Base-by-base conservation (phyloP, 2,888 invertebrate genomes). In the Baccha elongata region DNA sequence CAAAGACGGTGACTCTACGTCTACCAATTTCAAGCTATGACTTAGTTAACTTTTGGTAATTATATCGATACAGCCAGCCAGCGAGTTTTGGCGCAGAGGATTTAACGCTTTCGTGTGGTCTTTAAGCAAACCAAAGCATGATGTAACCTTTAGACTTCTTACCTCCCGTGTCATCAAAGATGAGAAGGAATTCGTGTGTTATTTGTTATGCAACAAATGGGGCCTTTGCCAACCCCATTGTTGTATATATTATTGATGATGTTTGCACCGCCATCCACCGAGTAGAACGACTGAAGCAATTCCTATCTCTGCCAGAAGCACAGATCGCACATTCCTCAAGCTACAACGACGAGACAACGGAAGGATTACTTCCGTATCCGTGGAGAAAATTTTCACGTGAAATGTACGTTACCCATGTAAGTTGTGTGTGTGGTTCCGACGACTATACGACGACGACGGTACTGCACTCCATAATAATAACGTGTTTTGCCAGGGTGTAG, bases 331-430 rank as follows among this genome's bases (percentile, higher is more conserved):
- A 76, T 37, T 55, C 55, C 55, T 64, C 29, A 5, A 64, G 46
- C 23, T 19, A 23, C 42, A 15, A 29, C 15, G 13, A 60, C 37
- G 23, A n/a, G 21, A 7, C 8, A 13, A 62, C 64, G 80, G 67
- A 76, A 76, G 76, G 62, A 72, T 83, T 68, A 83, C 76, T 83
- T 76, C 81, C 81, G 81, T 67, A 83, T 83, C 72, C 67, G 71
- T 76, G 42, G 42, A 67, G 55, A 26, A 60, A 76, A 29, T 62
- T 72, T 67, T 23, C 52, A 72, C 53, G 67, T 83, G 53, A 76
- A 62, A 72, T 67, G 67, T 55, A 53, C 68, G 65, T 37, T 62
- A 21, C 46, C n/a, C 80, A 35, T 74, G 81, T 81, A 76, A 76
- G 23, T 23, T 71, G 67, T 44, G 29, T 60, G 15, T n/a, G 58